Conservation (phyloP, 2,888 invertebrate genomes). For the Yponomeuta cagnagella region DNA sequence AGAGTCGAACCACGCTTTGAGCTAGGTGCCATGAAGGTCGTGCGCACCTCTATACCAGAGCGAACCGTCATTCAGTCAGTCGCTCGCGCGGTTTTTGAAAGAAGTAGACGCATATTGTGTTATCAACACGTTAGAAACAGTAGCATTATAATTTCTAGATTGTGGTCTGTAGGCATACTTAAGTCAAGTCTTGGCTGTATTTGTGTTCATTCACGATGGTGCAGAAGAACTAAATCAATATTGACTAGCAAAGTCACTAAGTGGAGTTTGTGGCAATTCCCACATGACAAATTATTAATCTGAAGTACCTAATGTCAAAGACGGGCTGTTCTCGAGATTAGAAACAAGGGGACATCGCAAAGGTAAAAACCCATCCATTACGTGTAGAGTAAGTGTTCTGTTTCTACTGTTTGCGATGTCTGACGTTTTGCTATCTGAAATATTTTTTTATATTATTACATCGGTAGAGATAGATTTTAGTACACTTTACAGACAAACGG, state of each 20-base stretch:
- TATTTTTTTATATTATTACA: too few species aligned
- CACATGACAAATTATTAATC: neutral
- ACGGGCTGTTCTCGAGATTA: neutral
- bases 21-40: slow-evolving; percentile 16
- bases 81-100: slow-evolving; percentile 39
- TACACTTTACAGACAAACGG: too few species aligned
- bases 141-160: neutral
- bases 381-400: neutral
- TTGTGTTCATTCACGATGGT: neutral
- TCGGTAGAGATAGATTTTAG: too few species aligned
- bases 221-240: too few species aligned
- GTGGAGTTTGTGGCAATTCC: neutral
- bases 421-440: too few species aligned
- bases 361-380: neutral
- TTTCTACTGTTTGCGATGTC: too few species aligned
- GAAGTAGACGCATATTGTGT: slow-evolving; percentile 29
- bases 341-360: neutral
- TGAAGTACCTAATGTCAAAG: neutral
- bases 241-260: too few species aligned
- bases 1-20: slow-evolving; percentile 3
- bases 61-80: slow-evolving; percentile 34
- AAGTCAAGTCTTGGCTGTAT: neutral
- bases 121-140: neutral
- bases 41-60: slow-evolving; percentile 16
- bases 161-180: neutral